Conservation (phyloP, 1,140 invertebrate genomes). For the Listronotus oregonensis region DNA sequence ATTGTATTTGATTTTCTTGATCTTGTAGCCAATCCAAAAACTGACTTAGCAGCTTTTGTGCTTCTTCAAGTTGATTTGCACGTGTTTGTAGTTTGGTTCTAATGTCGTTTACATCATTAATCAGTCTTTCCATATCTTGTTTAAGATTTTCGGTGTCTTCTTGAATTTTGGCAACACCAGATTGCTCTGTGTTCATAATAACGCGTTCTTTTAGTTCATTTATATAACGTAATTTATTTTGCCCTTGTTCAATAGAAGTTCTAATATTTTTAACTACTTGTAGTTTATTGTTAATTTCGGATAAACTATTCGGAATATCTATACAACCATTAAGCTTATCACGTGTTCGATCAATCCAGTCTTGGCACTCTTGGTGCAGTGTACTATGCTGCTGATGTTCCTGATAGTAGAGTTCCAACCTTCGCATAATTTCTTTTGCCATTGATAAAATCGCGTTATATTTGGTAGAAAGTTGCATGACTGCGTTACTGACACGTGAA, state of each 20-base stretch:
- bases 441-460: constrained; percentile 90
- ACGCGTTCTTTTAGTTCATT: constrained; percentile 91
- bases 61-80: constrained; percentile 79
- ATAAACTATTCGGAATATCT: constrained; percentile 74
- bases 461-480: constrained; percentile 92
- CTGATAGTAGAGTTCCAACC: constrained; percentile 88
- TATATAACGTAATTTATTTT: constrained; percentile 87
- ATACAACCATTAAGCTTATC: constrained; percentile 81
- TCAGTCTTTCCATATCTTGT: constrained; percentile 83
- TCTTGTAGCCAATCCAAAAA: constrained; percentile 86
- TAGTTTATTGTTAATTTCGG: constrained; percentile 82
- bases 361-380: constrained; percentile 87
- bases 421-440: constrained; percentile 91
- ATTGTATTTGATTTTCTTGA: constrained; percentile 78
- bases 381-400: constrained; percentile 90
- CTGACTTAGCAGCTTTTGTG: constrained; percentile 78
- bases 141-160: constrained; percentile 88
- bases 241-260: constrained; percentile 86
- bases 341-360: constrained; percentile 85
- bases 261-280: constrained; percentile 82
- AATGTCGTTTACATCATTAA: constrained; percentile 78
- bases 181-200: constrained; percentile 87
- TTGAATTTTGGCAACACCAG: constrained; percentile 83
- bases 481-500: constrained; percentile 89
- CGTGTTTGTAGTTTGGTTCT: constrained; percentile 73